phyloP scores from a whole-genome alignment of 2,888 invertebrate species.

The Alloscopus bannaensis region DNA sequence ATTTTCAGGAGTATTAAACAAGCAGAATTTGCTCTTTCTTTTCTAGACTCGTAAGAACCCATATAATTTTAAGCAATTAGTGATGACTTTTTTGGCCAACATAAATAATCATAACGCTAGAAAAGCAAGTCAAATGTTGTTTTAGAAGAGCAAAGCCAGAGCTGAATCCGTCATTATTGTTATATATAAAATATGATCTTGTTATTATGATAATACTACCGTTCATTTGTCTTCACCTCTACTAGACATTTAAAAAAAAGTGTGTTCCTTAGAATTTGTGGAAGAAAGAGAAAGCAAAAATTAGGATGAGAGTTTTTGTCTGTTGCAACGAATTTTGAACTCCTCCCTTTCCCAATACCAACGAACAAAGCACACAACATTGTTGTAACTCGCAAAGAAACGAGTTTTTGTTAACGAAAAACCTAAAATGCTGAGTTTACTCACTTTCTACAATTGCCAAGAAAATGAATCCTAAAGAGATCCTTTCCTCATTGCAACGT shows the following conservation, averaged over 20 bases:
- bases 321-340: no score
- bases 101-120: slow-evolving; percentile 37
- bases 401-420: no score
- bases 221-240: slow-evolving; percentile 40
- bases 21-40: no score
- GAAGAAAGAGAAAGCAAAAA: background rate
- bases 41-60: slow-evolving; percentile 1
- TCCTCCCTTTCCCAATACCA: no score
- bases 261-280: slow-evolving; percentile 58
- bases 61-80: slow-evolving; percentile 1
- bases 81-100: background rate
- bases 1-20: slow-evolving; percentile 9
- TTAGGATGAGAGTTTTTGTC: slow-evolving; percentile 25
- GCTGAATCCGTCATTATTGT: slow-evolving; percentile 24
- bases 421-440: slow-evolving; percentile 72
- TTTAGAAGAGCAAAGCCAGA: no score
- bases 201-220: slow-evolving; percentile 22
- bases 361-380: no score
- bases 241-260: slow-evolving; percentile 28
- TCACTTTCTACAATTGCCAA: background rate
- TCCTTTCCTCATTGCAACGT: slow-evolving; percentile 2
- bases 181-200: no score
- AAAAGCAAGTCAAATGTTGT: slow-evolving; percentile 2
- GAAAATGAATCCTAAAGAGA: background rate
- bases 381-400: slow-evolving; percentile 22